Conservation (phyloP, 1,140 invertebrate species). For the Drosophila nebulosa region DNA sequence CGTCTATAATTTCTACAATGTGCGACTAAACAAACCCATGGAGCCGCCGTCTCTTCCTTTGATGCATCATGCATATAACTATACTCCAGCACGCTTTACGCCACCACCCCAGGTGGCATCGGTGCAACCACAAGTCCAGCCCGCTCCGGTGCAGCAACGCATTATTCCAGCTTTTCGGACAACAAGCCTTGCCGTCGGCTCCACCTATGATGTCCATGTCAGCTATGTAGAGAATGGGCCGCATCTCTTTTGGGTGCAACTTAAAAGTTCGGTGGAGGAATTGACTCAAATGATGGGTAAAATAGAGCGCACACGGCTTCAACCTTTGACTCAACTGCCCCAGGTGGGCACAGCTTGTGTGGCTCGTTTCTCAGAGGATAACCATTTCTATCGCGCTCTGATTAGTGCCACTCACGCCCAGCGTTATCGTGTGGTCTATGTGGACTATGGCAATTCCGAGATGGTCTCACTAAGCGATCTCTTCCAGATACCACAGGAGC, state of each 20-base stretch:
- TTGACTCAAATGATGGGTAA: slow-evolving; percentile 86
- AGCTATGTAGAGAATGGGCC: slow-evolving; percentile 90
- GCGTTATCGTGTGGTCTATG: slow-evolving; percentile 87
- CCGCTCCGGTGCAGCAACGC: slow-evolving; percentile 17
- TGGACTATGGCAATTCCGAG: slow-evolving; percentile 90
- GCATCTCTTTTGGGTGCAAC: slow-evolving; percentile 87
- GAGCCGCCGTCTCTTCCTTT: neutral
- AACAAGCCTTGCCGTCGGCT: slow-evolving; percentile 82
- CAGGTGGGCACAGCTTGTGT: slow-evolving; percentile 86
- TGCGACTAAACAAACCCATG: slow-evolving; percentile 54
- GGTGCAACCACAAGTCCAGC: neutral
- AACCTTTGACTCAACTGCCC: slow-evolving; percentile 84
- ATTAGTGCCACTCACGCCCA: slow-evolving; percentile 85
- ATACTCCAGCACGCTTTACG: slow-evolving; percentile 46
- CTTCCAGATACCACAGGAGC: slow-evolving; percentile 87
- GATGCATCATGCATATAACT: slow-evolving; percentile 17
- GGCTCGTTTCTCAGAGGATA: slow-evolving; percentile 85
- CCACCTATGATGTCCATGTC: slow-evolving; percentile 85
- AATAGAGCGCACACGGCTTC: slow-evolving; percentile 84
- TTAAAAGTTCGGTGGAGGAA: slow-evolving; percentile 83
- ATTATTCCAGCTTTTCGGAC: slow-evolving; percentile 82
- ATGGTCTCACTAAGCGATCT: slow-evolving; percentile 85
- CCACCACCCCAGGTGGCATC: slow-evolving; percentile 20
- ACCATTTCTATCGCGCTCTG: slow-evolving; percentile 86
- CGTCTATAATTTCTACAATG: slow-evolving; percentile 59